Conservation (phyloP, 2,113 vertebrate species). For the Sterrhoptilus dennistouni region DNA sequence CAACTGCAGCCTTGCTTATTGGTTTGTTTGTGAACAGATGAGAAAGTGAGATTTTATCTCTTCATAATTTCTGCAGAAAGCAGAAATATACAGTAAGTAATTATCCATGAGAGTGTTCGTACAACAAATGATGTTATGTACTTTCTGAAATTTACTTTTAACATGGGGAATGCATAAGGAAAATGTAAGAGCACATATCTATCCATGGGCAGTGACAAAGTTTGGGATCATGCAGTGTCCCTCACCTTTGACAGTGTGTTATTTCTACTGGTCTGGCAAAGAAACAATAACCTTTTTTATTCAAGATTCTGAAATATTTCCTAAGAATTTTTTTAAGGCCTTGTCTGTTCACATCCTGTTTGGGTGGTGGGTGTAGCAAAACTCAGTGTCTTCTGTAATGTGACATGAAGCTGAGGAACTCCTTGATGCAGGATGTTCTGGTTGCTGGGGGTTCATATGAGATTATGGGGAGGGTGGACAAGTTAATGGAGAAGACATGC, state of each 20-base stretch:
- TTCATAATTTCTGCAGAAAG: slow-evolving; percentile 2
- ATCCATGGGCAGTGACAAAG: neutral
- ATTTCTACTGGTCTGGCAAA: neutral
- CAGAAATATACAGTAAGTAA: slow-evolving; percentile 7
- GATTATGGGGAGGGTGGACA: neutral
- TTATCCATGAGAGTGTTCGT: neutral
- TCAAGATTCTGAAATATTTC: neutral
- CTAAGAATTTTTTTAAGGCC: neutral
- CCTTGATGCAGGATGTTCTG: neutral
- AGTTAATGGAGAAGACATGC: neutral
- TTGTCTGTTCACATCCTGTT: neutral
- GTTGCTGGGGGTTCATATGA: neutral
- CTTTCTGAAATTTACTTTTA: neutral
- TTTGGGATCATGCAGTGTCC: neutral
- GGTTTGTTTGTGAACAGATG: slow-evolving; percentile 10
- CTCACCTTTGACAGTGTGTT: neutral
- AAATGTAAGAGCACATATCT: neutral
- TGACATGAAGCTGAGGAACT: neutral
- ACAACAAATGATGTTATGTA: neutral
- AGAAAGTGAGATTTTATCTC: neutral
- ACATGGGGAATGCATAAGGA: neutral
- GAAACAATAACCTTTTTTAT: neutral
- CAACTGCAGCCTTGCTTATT: slow-evolving; percentile 2
- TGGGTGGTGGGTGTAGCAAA: neutral
- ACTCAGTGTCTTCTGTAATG: neutral